phyloP scores from a whole-genome alignment of 1,140 invertebrate genomes.

The Neuroterus valhalla region DNA sequence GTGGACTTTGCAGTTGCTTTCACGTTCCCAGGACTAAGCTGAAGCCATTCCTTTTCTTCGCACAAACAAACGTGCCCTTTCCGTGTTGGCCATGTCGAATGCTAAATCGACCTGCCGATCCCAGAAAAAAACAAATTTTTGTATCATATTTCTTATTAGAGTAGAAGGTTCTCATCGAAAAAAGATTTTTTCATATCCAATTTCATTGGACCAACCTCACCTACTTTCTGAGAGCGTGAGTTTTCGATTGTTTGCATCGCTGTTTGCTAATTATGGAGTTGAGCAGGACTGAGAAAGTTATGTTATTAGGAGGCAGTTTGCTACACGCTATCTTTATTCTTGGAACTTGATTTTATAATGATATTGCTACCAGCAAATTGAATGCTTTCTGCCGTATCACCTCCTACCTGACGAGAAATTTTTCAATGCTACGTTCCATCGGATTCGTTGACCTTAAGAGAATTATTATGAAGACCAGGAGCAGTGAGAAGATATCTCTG shows the following conservation, averaged over 20 bases:
- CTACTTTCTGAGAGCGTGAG: background rate
- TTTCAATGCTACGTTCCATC: constrained; percentile 20
- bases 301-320: constrained; percentile 4
- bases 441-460: constrained; percentile 16
- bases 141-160: constrained; percentile 1
- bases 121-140: background rate
- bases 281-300: constrained; percentile 10
- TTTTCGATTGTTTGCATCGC: background rate
- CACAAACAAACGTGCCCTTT: background rate
- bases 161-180: background rate
- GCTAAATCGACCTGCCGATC: background rate
- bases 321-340: background rate
- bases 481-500: too few relatives aligned
- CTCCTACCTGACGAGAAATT: constrained; percentile 23
- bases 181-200: constrained; percentile 8
- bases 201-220: background rate
- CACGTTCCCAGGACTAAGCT: background rate
- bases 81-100: background rate
- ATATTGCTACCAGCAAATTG: constrained; percentile 7
- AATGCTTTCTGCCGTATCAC: constrained; percentile 17
- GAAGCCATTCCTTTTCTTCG: background rate
- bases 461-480: background rate
- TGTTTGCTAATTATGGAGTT: background rate
- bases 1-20: constrained; percentile 20
- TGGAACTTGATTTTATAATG: constrained; percentile 23